Percentiles rank a stretch among this genome's conserved stretches.
phyloP scores from a whole-genome alignment of 2,888 invertebrate genomes.

The Nipponacmea schrenckii region DNA sequence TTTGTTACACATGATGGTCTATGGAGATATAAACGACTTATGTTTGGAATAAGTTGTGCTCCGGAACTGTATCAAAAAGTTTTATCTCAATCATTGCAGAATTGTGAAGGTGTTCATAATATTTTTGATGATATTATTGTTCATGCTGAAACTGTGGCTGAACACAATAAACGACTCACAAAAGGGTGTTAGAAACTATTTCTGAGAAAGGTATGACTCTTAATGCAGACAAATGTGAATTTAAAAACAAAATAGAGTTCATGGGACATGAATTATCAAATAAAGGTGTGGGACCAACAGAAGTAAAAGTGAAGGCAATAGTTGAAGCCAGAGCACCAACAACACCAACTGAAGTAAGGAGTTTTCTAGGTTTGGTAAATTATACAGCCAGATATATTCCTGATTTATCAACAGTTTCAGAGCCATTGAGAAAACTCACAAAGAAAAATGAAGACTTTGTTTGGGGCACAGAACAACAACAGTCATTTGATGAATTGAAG shows the following conservation, averaged over 20 bases:
- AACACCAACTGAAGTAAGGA: no score
- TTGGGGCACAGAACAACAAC: no score
- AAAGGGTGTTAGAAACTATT: slow-evolving; percentile 26
- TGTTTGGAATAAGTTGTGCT: slow-evolving; percentile 20
- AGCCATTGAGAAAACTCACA: no score
- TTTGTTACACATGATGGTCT: slow-evolving; percentile 22
- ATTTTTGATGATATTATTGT: slow-evolving; percentile 36
- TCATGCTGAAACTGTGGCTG: slow-evolving; percentile 28
- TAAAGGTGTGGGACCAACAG: slow-evolving; percentile 18
- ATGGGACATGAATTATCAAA: slow-evolving; percentile 26
- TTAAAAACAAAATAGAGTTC: slow-evolving; percentile 27
- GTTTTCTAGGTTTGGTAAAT: no score
- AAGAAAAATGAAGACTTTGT: no score
- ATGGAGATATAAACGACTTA: slow-evolving; percentile 18
- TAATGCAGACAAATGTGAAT: slow-evolving; percentile 35
- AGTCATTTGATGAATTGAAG: no score
- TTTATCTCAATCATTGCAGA: slow-evolving; percentile 24
- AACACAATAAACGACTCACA: slow-evolving; percentile 29
- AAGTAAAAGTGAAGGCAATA: no score
- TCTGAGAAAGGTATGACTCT: slow-evolving; percentile 32
- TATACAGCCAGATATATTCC: no score
- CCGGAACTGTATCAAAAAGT: slow-evolving; percentile 31
- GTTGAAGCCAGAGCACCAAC: no score
- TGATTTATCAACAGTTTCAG: no score
- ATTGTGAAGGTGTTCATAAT: slow-evolving; percentile 28